These are phyloP conservation scores for Willowsia nigromaculata DNA, from an alignment of 2,888 invertebrate genomes.

Conservation along the genomic window DNA sequence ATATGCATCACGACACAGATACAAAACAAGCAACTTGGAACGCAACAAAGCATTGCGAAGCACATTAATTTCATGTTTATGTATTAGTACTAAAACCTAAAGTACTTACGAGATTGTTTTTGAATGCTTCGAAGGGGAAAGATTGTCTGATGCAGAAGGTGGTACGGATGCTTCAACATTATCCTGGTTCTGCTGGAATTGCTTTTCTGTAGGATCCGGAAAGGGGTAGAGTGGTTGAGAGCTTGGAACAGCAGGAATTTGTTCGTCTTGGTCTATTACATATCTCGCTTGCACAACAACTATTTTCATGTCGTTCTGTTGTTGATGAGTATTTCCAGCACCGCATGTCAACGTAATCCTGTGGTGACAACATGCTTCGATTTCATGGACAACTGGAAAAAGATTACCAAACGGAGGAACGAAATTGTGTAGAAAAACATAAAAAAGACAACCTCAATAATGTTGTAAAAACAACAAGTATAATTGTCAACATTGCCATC, in stretches of 20 bases:
- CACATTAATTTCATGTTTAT: background rate
- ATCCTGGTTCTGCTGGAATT: slow-evolving; percentile 30
- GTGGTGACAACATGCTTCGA: slow-evolving; percentile 78
- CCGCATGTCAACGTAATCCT: slow-evolving; percentile 75
- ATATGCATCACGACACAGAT: background rate
- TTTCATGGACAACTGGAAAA: slow-evolving; percentile 77
- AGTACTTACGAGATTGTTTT: slow-evolving; percentile 59
- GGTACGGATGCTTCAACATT: slow-evolving; percentile 11
- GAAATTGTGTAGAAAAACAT: background rate
- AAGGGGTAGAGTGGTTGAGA: slow-evolving; percentile 46
- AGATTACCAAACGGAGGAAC: too few species aligned
- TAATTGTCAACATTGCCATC: too few species aligned
- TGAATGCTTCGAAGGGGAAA: slow-evolving; percentile 17
- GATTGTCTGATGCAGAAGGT: slow-evolving; percentile 50
- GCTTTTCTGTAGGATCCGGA: slow-evolving; percentile 16
- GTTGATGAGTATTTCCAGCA: background rate
- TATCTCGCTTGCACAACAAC: slow-evolving; percentile 78
- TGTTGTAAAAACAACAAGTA: background rate
- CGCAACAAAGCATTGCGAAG: background rate
- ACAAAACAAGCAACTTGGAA: background rate
- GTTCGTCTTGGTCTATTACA: slow-evolving; percentile 67
- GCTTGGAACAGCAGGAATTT: slow-evolving; percentile 54
- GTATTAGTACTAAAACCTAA: background rate
- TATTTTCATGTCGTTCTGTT: slow-evolving; percentile 70
- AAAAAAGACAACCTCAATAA: background rate